Percentiles rank a stretch among this genome's conserved stretches.
Evolutionary conservation across 1,140 invertebrate genomes (phyloP).

Genomic region (Leptoteleia sp.): DNA sequence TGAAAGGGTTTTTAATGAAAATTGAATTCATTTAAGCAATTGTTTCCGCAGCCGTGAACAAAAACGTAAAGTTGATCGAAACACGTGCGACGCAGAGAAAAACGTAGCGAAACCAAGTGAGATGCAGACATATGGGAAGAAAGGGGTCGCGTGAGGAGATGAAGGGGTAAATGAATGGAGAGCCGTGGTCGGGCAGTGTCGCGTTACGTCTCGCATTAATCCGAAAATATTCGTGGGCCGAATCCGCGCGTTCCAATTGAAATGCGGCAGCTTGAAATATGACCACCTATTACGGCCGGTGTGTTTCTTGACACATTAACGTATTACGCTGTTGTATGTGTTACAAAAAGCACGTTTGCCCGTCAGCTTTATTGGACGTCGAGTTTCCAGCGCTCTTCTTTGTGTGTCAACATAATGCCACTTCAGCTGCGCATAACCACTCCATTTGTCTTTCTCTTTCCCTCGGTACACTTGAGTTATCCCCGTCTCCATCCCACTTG

Average conservation of each 20-base stretch:
- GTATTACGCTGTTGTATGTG: slow-evolving; percentile 63
- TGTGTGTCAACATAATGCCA: slow-evolving; percentile 75
- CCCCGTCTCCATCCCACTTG: slow-evolving; percentile 24
- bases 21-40: slow-evolving; percentile 35
- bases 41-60: slow-evolving; percentile 27
- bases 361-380: slow-evolving; percentile 75
- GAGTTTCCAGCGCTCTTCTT: slow-evolving; percentile 67
- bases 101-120: no score
- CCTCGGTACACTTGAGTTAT: slow-evolving; percentile 47
- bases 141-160: no score
- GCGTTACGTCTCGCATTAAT: slow-evolving; percentile 7
- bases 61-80: slow-evolving; percentile 31
- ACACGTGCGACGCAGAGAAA: background rate
- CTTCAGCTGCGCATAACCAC: slow-evolving; percentile 64
- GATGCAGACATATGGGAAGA: no score
- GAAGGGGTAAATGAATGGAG: background rate
- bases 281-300: slow-evolving; percentile 64
- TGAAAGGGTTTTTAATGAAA: slow-evolving; percentile 25
- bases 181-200: no score
- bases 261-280: slow-evolving; percentile 29
- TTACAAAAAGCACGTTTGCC: slow-evolving; percentile 74
- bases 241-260: slow-evolving; percentile 14
- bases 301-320: slow-evolving; percentile 73
- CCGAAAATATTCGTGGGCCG: no score
- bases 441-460: no score